Evolutionary conservation across 2,888 invertebrate genomes (phyloP).

Genomic region (Chironomus tentans): DNA sequence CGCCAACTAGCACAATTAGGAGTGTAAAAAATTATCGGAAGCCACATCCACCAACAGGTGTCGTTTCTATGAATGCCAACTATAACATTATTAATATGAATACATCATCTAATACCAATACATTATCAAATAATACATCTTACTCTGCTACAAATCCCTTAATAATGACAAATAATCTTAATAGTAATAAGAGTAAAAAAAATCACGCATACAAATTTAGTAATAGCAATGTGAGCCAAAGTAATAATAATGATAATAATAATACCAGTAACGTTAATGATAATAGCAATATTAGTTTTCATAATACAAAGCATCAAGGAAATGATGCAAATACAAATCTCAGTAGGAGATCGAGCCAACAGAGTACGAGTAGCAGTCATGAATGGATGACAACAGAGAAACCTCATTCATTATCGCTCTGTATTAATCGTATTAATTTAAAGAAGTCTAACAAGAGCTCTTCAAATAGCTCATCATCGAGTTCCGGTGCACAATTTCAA

Average conservation of each 20-base stretch:
- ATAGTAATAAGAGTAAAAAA: slow-evolving; percentile 5
- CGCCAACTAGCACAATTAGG: slow-evolving; percentile 22
- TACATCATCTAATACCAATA: slow-evolving; percentile 3
- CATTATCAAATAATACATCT: neutral
- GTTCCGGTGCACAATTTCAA: slow-evolving; percentile 12
- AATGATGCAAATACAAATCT: neutral
- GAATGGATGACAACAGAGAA: slow-evolving; percentile 20
- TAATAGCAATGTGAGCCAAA: slow-evolving; percentile 22
- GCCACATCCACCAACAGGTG: slow-evolving; percentile 13
- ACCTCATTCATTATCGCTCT: slow-evolving; percentile 20
- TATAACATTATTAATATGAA: slow-evolving; percentile 9
- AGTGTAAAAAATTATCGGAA: slow-evolving; percentile 21
- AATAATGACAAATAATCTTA: slow-evolving; percentile 17
- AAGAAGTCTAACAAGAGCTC: slow-evolving; percentile 12
- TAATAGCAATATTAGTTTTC: neutral
- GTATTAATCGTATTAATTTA: slow-evolving; percentile 20
- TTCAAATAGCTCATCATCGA: neutral
- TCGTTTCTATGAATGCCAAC: slow-evolving; percentile 4
- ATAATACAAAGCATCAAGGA: neutral
- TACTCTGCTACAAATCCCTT: slow-evolving; percentile 13
- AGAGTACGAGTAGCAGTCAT: slow-evolving; percentile 13
- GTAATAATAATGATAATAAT: slow-evolving; percentile 7
- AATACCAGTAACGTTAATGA: neutral
- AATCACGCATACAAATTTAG: slow-evolving; percentile 13
- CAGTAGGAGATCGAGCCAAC: slow-evolving; percentile 10